These are phyloP conservation scores for Chorisops tibialis DNA, from an alignment of 2,888 invertebrate genomes.

Conservation along the genomic window DNA sequence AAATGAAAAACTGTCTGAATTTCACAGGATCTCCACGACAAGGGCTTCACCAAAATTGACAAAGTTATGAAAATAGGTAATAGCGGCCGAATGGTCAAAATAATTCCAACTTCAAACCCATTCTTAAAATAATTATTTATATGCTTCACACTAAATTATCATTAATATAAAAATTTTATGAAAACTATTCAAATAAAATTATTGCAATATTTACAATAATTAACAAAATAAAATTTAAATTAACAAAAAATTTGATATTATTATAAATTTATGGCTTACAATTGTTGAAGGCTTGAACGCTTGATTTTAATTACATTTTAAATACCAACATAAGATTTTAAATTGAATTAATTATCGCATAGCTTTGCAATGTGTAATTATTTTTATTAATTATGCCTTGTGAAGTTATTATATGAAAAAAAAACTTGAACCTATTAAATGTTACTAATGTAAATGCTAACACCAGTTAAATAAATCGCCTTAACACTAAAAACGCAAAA, in stretches of 20 bases:
- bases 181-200: neutral
- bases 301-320: neutral
- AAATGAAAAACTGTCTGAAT: no score
- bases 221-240: neutral
- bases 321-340: no score
- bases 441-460: neutral
- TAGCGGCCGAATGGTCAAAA: no score
- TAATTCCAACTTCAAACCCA: no score
- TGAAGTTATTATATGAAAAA: neutral
- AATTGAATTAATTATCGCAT: no score
- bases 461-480: conserved; percentile 21
- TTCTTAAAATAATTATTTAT: no score
- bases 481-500: neutral
- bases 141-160: no score
- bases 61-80: no score
- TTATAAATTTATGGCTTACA: no score
- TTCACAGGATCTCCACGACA: no score
- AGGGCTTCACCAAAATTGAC: no score
- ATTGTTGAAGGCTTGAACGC: conserved; percentile 17
- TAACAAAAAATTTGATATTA: no score
- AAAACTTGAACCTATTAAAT: conserved; percentile 11
- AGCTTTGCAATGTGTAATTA: neutral
- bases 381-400: conserved; percentile 13
- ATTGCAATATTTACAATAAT: neutral
- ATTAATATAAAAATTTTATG: conserved; percentile 3